phyloP scores from a whole-genome alignment of 2,888 invertebrate genomes.

The Caenorhabditis imperialis region DNA sequence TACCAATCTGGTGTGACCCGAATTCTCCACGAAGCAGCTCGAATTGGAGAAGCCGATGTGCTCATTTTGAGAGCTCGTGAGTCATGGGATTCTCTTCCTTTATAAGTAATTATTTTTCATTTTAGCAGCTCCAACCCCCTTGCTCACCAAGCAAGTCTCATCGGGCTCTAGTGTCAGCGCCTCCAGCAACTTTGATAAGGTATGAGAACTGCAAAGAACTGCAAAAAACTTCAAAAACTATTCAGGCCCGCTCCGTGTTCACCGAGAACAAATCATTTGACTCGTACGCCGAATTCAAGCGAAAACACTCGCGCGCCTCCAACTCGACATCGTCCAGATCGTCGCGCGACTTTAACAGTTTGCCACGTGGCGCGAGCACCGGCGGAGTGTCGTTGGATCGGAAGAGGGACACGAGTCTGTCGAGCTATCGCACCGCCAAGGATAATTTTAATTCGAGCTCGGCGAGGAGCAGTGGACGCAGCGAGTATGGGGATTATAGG shows the following conservation, averaged over 20 bases:
- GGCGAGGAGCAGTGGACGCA: slow-evolving; percentile 44
- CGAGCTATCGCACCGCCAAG: slow-evolving; percentile 48
- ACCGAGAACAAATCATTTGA: slow-evolving; percentile 53
- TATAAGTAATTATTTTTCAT: neutral
- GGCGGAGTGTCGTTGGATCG: slow-evolving; percentile 22
- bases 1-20: slow-evolving; percentile 76
- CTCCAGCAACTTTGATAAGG: slow-evolving; percentile 43
- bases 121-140: slow-evolving; percentile 27
- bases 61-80: slow-evolving; percentile 57
- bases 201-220: too few species aligned
- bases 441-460: slow-evolving; percentile 46
- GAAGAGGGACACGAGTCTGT: slow-evolving; percentile 41
- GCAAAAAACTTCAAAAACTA: too few species aligned
- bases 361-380: slow-evolving; percentile 52
- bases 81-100: too few species aligned
- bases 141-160: slow-evolving; percentile 36
- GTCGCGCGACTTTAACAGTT: slow-evolving; percentile 60
- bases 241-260: slow-evolving; percentile 50
- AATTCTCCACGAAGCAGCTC: slow-evolving; percentile 75
- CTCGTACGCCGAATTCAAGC: slow-evolving; percentile 64
- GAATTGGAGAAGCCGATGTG: slow-evolving; percentile 64
- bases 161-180: slow-evolving; percentile 26
- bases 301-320: slow-evolving; percentile 54
- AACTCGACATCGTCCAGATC: slow-evolving; percentile 28
- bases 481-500: slow-evolving; percentile 48